Base-by-base conservation (phyloP, 2,113 vertebrate species). In the Stomatorhinus ivindoensis region DNA sequence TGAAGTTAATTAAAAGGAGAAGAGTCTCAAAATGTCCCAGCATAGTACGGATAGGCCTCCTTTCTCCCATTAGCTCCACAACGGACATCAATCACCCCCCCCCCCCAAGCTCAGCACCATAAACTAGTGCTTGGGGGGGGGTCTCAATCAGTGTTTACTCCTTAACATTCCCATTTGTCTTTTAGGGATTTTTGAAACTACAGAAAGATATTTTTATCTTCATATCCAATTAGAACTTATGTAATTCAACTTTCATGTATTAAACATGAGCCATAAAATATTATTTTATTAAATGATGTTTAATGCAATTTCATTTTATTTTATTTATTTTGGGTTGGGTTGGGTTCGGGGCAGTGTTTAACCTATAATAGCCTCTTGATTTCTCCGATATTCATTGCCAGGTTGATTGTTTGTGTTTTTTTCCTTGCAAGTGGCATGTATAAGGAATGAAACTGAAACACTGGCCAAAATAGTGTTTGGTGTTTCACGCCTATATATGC, bases 1-100 rank as follows among this genome's bases (percentile, higher is more conserved):
- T 87, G 27, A 96, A 96, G 94, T 93, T 97, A 96, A 97, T 97
- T 97, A 96, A 96, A 96, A 95, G 96, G 95, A 96, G 91, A 93
- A 95, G 93, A 93, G 93, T 93, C 95, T 96, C 95, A 95, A 94
- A 93, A 82, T 44, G 93, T 93, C 95, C 3, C 50, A 15, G 50
- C 50, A 17, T 51, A 3, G 11, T 15, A 51, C 1, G 92, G 90
- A 92, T 87, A 91, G 90, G 27, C 3, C n/a, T 13, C 27, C 10
- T 13, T 13, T 4, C 61, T 31, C 3, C 61, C n/a, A 13, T 69
- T 27, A 69, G 61, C 10, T 27, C 61, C 61, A 13, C 61, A 31
- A 0, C 9, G n/a, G 24, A 65, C 61, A 69, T 31, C 61, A 10
- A 44, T 21, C 82, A 3, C 7, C 82, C 24, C 42, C 21, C 7